These are phyloP conservation scores for Trypoxylus dichotomus DNA, from an alignment of 1,140 invertebrate species.

Conservation along the genomic window DNA sequence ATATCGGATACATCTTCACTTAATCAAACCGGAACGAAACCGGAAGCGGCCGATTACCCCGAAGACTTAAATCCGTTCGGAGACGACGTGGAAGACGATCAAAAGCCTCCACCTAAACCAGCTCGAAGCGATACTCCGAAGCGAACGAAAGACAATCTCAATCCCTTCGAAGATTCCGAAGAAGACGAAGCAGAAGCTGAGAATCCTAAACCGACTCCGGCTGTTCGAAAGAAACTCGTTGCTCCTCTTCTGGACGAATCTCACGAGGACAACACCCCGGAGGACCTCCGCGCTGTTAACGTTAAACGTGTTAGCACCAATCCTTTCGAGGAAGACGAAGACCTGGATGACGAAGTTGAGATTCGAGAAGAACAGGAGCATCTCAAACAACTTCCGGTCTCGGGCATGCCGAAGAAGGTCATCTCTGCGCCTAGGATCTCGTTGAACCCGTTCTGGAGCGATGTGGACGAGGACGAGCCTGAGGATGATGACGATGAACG, in stretches of 20 bases:
- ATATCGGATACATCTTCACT: constrained; percentile 6
- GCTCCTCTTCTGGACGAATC: not conserved
- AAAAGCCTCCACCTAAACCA: not conserved
- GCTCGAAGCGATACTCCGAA: not conserved
- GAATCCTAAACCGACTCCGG: constrained; percentile 20
- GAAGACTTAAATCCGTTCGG: constrained; percentile 80
- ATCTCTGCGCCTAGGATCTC: constrained; percentile 55
- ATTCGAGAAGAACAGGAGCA: constrained; percentile 15
- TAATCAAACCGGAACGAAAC: not conserved
- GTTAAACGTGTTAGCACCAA: constrained; percentile 57
- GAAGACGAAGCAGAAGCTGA: constrained; percentile 54
- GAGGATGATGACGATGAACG: constrained; percentile 55
- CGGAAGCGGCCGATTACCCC: constrained; percentile 62
- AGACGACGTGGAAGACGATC: constrained; percentile 56
- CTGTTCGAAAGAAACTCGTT: constrained; percentile 32
- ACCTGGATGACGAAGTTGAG: constrained; percentile 40
- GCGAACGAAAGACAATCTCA: constrained; percentile 49
- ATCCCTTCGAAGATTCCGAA: constrained; percentile 70
- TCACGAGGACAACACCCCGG: not conserved
- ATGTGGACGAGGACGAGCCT: constrained; percentile 63
- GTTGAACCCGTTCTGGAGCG: constrained; percentile 72
- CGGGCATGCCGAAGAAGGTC: constrained; percentile 39
- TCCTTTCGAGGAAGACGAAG: constrained; percentile 71
- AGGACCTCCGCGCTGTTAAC: not conserved
- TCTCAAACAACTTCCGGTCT: not conserved